Conservation (phyloP, 2,797 vertebrate species). For the Pipistrellus pygmaeus region DNA sequence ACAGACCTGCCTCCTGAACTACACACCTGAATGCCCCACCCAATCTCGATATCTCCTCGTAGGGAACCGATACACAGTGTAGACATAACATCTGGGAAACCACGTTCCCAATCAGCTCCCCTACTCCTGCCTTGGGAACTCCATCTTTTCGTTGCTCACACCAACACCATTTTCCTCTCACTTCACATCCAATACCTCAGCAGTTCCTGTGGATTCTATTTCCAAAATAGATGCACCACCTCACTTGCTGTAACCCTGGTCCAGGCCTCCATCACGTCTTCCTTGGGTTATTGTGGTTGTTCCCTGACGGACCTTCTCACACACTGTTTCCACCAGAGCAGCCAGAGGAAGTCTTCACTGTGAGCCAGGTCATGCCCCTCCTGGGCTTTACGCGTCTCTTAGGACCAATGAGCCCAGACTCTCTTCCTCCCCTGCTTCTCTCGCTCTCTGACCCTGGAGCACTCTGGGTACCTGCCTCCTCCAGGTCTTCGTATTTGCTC, state of each 20-base stretch:
- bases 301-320: not conserved
- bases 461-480: not conserved
- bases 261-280: not conserved
- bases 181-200: not conserved
- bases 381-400: not conserved
- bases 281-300: not conserved
- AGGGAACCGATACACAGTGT: not conserved
- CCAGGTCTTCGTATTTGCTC: not conserved
- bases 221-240: not conserved
- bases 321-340: not conserved
- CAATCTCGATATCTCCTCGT: not conserved
- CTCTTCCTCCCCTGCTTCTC: not conserved
- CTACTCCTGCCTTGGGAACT: not conserved
- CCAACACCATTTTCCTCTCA: not conserved
- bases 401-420: not conserved
- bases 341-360: not conserved
- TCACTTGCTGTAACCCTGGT: not conserved
- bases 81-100: not conserved
- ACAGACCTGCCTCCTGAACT: not conserved
- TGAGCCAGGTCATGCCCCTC: not conserved
- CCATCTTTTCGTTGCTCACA: not conserved
- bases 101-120: not conserved
- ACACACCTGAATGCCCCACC: not conserved
- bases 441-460: not conserved
- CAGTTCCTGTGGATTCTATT: not conserved